Conservation (phyloP, 2,113 vertebrate species). For the Polypterus senegalus region DNA sequence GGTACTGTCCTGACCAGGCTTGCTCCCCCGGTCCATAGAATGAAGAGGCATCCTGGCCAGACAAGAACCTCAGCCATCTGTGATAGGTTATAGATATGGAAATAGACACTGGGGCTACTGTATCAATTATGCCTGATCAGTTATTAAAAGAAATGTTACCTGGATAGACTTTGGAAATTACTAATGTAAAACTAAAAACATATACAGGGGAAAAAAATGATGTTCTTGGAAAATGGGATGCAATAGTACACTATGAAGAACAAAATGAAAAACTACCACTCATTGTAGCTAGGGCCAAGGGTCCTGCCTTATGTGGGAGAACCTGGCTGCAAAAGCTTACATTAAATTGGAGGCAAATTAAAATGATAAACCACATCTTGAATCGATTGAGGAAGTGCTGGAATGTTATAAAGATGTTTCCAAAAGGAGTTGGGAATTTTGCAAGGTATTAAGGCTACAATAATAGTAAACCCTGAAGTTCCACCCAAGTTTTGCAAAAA, state of each 20-base stretch:
- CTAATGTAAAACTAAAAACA: neutral
- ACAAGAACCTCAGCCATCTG: neutral
- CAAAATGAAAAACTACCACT: neutral
- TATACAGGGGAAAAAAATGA: neutral
- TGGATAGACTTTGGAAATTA: no score
- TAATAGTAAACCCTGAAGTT: no score
- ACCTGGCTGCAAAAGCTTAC: neutral
- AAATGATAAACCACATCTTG: neutral
- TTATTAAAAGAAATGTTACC: neutral
- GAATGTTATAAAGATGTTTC: no score
- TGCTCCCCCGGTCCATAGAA: no score
- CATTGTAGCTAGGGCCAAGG: neutral
- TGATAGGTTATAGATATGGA: neutral
- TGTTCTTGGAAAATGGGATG: neutral
- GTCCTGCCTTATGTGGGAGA: neutral
- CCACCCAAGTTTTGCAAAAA: no score
- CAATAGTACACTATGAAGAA: neutral
- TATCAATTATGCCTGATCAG: neutral
- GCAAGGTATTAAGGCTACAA: no score
- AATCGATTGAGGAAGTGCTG: neutral
- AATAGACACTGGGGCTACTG: neutral
- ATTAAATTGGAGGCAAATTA: neutral
- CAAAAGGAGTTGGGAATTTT: neutral
- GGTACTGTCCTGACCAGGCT: no score
- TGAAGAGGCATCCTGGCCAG: no score